These are phyloP conservation scores for Scarus forsteni DNA, from an alignment of 2,797 vertebrate species.

Conservation along the genomic window DNA sequence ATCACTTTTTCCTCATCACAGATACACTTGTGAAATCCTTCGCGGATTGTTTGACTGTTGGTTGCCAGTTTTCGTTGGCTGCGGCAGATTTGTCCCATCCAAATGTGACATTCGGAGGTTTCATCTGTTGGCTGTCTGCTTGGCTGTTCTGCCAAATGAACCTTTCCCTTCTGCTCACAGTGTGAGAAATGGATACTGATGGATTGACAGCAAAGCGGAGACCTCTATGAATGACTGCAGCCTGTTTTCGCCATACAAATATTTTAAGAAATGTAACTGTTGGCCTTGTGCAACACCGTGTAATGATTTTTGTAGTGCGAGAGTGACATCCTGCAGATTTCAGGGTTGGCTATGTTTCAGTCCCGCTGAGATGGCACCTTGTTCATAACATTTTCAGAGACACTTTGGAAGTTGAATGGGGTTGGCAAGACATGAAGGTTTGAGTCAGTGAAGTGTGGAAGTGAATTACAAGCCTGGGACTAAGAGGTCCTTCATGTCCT, in stretches of 20 bases:
- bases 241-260: neutral
- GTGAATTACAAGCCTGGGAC: slow-evolving; percentile 16
- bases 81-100: neutral
- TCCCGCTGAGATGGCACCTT: slow-evolving; percentile 1
- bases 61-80: neutral
- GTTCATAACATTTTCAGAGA: slow-evolving; percentile 2
- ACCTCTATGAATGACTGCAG: neutral
- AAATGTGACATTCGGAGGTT: neutral
- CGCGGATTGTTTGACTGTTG: neutral
- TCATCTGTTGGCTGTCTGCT: slow-evolving; percentile 30
- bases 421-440: slow-evolving; percentile 17
- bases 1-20: no score
- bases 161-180: slow-evolving; percentile 1
- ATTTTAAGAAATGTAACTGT: no score
- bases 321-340: neutral
- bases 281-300: neutral
- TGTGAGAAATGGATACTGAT: slow-evolving; percentile 1
- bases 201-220: slow-evolving; percentile 2
- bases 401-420: slow-evolving; percentile 17
- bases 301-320: no score
- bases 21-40: no score
- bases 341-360: slow-evolving; percentile 6
- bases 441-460: slow-evolving; percentile 33
- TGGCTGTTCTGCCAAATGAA: slow-evolving; percentile 4
- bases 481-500: slow-evolving; percentile 32